A percentile compares a stretch with the other conserved stretches of the same genome.
phyloP scores from a whole-genome alignment of 2,888 invertebrate genomes.

The Lepidochrysops patricia region DNA sequence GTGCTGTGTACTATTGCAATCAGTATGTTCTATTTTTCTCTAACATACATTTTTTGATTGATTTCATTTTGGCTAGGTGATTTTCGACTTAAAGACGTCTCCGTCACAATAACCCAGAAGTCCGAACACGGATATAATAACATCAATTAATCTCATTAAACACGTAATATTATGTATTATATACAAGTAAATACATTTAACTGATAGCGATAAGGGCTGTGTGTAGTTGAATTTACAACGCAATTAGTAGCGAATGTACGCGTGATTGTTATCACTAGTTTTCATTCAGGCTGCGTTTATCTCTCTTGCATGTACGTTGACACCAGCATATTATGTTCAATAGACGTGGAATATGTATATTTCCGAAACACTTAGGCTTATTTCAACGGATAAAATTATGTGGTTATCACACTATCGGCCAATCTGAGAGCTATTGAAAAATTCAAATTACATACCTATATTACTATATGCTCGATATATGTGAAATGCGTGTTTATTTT shows the following conservation, averaged over 20 bases:
- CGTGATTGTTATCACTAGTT: background rate
- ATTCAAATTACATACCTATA: too few relatives aligned
- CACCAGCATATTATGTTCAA: too few relatives aligned
- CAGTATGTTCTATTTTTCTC: too few relatives aligned
- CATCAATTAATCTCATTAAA: background rate
- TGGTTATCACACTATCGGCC: too few relatives aligned
- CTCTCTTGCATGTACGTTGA: constrained; percentile 23
- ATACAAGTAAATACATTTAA: background rate
- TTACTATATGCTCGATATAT: too few relatives aligned
- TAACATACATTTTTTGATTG: too few relatives aligned
- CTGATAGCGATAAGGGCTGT: background rate
- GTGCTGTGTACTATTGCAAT: too few relatives aligned
- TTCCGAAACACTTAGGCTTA: too few relatives aligned
- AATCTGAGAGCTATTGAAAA: too few relatives aligned
- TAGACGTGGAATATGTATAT: too few relatives aligned
- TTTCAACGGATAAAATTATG: too few relatives aligned
- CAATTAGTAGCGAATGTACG: constrained; percentile 16
- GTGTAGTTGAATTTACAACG: background rate
- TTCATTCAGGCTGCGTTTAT: constrained; percentile 21
- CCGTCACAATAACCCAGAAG: background rate
- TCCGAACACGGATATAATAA: background rate
- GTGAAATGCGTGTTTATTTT: background rate
- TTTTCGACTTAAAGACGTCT: background rate
- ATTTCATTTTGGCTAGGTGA: background rate
- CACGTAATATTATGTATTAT: background rate